Conservation (phyloP, 1,140 invertebrate species). For the Venturia canescens region DNA sequence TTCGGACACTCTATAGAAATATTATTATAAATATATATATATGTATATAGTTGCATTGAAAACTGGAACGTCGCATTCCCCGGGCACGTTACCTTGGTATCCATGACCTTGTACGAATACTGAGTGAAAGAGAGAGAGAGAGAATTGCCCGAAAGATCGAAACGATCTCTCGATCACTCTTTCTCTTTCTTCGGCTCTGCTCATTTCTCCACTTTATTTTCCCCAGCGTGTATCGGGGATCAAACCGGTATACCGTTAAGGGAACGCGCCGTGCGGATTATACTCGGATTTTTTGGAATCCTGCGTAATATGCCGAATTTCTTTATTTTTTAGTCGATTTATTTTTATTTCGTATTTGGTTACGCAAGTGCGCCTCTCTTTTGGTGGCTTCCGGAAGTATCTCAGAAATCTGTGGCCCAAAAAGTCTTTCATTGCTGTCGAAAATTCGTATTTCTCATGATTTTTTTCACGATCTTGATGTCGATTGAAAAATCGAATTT, state of each 20-base stretch:
- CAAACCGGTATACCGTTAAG: background rate
- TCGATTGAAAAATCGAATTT: background rate
- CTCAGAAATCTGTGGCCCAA: no score
- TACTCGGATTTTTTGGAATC: background rate
- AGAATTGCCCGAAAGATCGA: background rate
- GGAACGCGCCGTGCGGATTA: background rate
- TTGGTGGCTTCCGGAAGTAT: background rate
- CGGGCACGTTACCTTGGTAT: background rate
- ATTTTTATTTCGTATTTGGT: background rate
- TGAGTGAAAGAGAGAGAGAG: background rate
- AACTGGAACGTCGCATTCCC: background rate
- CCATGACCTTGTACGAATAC: background rate
- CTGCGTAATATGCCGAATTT: background rate
- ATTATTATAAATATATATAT: background rate
- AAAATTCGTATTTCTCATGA: no score
- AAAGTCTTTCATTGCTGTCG: no score
- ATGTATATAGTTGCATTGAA: background rate
- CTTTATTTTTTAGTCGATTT: background rate
- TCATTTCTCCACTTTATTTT: background rate
- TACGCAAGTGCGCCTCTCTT: background rate
- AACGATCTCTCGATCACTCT: background rate
- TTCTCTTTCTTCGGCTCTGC: background rate
- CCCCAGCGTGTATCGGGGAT: background rate
- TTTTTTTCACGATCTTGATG: no score
- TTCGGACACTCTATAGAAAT: no score